These are phyloP conservation scores for Lomographa bimaculata DNA, from an alignment of 2,888 invertebrate genomes.

Conservation along the genomic window DNA sequence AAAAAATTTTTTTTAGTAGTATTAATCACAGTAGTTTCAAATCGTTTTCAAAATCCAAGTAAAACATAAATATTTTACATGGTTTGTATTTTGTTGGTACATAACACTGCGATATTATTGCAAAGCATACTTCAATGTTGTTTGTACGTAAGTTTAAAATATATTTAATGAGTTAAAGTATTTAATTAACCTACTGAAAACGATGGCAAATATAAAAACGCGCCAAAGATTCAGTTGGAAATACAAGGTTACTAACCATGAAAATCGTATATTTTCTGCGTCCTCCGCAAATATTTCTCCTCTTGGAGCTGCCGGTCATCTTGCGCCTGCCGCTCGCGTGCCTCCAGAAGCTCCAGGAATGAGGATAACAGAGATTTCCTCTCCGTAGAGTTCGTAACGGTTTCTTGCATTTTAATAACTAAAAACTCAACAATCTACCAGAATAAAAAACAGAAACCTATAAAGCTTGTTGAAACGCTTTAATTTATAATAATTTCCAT, in stretches of 20 bases:
- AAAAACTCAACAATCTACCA: conserved; percentile 30
- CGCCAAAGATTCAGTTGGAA: conserved; percentile 16
- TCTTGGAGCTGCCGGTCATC: conserved; percentile 70
- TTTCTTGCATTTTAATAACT: conserved; percentile 72
- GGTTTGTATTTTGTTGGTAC: no score
- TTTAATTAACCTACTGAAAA: no score
- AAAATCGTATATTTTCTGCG: conserved; percentile 74
- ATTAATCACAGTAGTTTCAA: no score
- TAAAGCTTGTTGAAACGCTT: not conserved
- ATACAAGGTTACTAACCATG: conserved; percentile 55
- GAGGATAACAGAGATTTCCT: conserved; percentile 74
- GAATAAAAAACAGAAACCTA: not conserved
- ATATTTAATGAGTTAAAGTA: no score
- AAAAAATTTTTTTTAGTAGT: no score
- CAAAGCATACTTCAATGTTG: no score
- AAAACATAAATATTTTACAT: no score
- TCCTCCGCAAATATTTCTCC: conserved; percentile 69
- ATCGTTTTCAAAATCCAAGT: no score
- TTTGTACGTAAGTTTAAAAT: no score
- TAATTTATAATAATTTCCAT: conserved; percentile 5
- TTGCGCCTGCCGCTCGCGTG: conserved; percentile 63
- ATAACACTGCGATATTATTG: no score
- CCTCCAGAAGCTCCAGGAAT: conserved; percentile 69
- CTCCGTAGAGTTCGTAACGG: conserved; percentile 74
- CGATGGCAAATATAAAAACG: no score